Evolutionary conservation across 2,888 invertebrate species (phyloP).

Genomic region (Lycophotia porphyrea): DNA sequence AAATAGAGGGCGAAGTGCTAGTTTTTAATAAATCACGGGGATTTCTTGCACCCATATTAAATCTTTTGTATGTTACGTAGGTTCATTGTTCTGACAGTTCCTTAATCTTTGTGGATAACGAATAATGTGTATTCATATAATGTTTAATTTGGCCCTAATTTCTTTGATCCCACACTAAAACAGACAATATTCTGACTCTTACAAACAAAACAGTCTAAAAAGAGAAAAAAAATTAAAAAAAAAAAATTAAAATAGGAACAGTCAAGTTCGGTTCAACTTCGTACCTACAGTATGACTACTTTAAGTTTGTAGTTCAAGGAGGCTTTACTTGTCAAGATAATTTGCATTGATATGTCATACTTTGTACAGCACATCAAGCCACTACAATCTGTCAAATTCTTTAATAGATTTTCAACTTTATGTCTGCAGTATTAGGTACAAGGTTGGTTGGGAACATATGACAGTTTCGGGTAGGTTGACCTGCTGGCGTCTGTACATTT

Average conservation of each 20-base stretch:
- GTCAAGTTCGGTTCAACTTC: neutral
- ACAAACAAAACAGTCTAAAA: neutral
- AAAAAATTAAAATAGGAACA: neutral
- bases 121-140: neutral
- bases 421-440: no score
- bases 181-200: constrained; percentile 6
- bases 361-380: no score
- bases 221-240: neutral
- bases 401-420: no score
- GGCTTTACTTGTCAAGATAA: no score
- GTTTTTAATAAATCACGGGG: neutral
- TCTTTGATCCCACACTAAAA: constrained; percentile 27
- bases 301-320: no score
- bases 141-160: constrained; percentile 23
- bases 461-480: no score
- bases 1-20: no score
- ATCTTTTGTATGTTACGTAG: neutral
- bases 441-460: no score
- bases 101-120: constrained; percentile 9
- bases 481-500: no score
- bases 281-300: no score
- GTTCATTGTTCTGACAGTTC: constrained; percentile 55
- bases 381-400: no score
- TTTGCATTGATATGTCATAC: no score
- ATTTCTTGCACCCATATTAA: neutral